Base-by-base conservation (phyloP, 2,113 vertebrate species). In the Gymnocephalus cernua region DNA sequence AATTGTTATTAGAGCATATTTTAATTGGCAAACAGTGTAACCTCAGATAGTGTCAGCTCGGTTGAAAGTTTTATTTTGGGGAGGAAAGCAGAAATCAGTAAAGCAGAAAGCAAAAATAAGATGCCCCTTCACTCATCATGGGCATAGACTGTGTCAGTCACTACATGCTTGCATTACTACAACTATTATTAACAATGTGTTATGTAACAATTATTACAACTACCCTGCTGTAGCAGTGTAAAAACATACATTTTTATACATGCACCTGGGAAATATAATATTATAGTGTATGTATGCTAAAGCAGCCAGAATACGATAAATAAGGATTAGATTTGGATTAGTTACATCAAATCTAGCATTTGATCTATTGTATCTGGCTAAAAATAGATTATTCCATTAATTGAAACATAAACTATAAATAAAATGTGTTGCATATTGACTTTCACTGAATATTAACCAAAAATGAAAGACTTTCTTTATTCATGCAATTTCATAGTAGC, bases 21-120 rank as follows among this genome's bases (percentile, higher is more conserved):
- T 9, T 3, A 48, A 64, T 0, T 70, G 50, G 47, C 48, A 50
- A 19, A 11, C 14, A 14, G 12, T 35, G 6, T 62, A 47, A 70
- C 48, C 50, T 18, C 66, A 23, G 16, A 35, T 25, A 54, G 16
- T 8, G 27, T 12, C 48, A 47, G 35, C 32, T 25, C 19, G 19
- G 47, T 12, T 48, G 25, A 63, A 38, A 21, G 25, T 57, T 65
- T 77, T 61, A 21, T 21, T 83, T 73, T 83, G 16, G 1, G 29
- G 44, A 47, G 74, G 19, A 76, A 71, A 71, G 21, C 50, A 45
- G 19, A 61, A 45, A 41, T 23, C n/a, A 23, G 12, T 27, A 21
- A 19, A 71, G 51, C n/a, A 32, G 35, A 38, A 38, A 38, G 35
- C 35, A 3, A 54, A 51, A 41, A 32, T n/a, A 23, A 23, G 16